phyloP scores from a whole-genome alignment of 2,888 invertebrate species.

The Mesopsocus fuscifrons region DNA sequence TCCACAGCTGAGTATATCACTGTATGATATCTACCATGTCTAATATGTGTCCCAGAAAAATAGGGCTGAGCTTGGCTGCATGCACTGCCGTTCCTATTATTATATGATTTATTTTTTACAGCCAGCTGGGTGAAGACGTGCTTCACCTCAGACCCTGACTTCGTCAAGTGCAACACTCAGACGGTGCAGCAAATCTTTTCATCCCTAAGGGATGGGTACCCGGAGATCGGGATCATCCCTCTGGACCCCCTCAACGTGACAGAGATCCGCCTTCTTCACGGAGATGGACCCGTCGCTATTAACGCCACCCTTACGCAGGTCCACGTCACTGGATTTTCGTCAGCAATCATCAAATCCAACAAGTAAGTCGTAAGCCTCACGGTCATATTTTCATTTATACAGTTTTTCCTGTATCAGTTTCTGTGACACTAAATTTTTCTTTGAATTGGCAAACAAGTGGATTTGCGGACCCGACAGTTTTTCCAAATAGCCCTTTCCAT shows the following conservation, averaged over 20 bases:
- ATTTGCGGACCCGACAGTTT: not conserved
- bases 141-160: constrained; percentile 37
- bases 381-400: too few relatives aligned
- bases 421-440: too few relatives aligned
- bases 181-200: constrained; percentile 49
- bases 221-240: constrained; percentile 37
- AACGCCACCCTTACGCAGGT: constrained; percentile 48
- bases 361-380: constrained; percentile 27
- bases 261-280: constrained; percentile 43
- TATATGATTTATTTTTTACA: constrained; percentile 21
- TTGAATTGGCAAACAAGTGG: not conserved
- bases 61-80: too few relatives aligned
- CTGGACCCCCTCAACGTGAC: constrained; percentile 45
- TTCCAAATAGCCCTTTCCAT: not conserved
- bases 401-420: too few relatives aligned
- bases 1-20: too few relatives aligned
- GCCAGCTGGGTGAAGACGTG: constrained; percentile 50
- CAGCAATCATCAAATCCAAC: constrained; percentile 39
- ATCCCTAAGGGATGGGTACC: constrained; percentile 35
- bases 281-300: constrained; percentile 45
- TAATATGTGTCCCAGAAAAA: too few relatives aligned
- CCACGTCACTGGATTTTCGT: constrained; percentile 40
- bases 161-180: constrained; percentile 43
- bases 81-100: too few relatives aligned
- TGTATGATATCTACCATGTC: too few relatives aligned